phyloP scores from a whole-genome alignment of 2,113 vertebrate genomes.

The Chaetodon auriga region DNA sequence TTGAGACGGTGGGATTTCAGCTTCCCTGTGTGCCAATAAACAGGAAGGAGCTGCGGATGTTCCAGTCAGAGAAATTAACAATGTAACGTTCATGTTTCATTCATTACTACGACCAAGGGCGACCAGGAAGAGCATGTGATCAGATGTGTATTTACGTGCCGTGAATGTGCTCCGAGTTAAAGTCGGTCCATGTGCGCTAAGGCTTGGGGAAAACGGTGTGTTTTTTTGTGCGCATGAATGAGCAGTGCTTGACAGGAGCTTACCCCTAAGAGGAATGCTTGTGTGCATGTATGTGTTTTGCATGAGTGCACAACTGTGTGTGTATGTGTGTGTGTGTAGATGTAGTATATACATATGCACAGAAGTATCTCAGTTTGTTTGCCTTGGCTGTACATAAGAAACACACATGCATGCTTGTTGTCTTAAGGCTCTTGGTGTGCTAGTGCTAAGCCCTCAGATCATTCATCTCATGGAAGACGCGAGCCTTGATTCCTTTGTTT shows the following conservation, averaged over 20 bases:
- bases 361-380: constrained; percentile 15
- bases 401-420: constrained; percentile 17
- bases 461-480: not conserved
- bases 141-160: constrained; percentile 46
- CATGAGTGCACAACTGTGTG: constrained; percentile 28
- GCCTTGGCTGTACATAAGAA: constrained; percentile 12
- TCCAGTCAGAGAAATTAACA: constrained; percentile 20
- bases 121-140: constrained; percentile 25
- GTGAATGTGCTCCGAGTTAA: constrained; percentile 6
- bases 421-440: constrained; percentile 17
- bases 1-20: not conserved
- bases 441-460: constrained; percentile 18
- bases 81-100: constrained; percentile 58
- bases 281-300: constrained; percentile 47
- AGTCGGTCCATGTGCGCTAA: not conserved
- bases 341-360: constrained; percentile 8
- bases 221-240: constrained; percentile 48
- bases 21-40: not conserved
- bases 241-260: constrained; percentile 36
- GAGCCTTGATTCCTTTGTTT: constrained; percentile 40
- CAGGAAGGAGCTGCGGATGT: not conserved
- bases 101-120: constrained; percentile 32
- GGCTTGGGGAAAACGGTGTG: constrained; percentile 45
- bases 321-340: not conserved
- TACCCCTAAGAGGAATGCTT: constrained; percentile 34